Base-by-base conservation (phyloP, 2,797 vertebrate species). In the Catostomus latipinnis region DNA sequence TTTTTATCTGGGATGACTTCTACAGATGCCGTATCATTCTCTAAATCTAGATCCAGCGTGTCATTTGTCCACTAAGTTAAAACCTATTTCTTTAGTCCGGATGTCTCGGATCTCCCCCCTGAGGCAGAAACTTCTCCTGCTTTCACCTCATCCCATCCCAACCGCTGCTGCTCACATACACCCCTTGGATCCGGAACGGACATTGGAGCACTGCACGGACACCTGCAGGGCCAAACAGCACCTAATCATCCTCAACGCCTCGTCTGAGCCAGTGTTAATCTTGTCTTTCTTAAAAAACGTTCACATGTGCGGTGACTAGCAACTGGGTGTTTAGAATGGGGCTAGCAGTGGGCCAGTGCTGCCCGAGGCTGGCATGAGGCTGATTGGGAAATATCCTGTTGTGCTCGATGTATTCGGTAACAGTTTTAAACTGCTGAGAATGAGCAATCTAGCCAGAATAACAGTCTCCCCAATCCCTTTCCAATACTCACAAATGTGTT, bases 371-470 rank as follows among this genome's bases (percentile, higher is more conserved):
- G 76, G 63, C 10, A 56, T 76, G 57, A 82, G 73, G 62, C 86
- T 83, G 88, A 92, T 92, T 92, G 88, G 82, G 85, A 91, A 76
- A 91, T 88, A 87, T 91, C 89, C 90, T 91, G 88, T 80, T 84
- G 84, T 91, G 89, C 85, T 86, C 83, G 0, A 9, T 82, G 60
- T 88, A 8, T 62, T 86, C 83, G 82, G 34, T 86, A 90, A 90
- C 82, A 83, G 83, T 73, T 87, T 77, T 87, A 87, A 80, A 54
- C 6, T 4, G 50, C 14, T 54, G 43, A 71, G 50, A 78, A 60
- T 61, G 66, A 70, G 66, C 34, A 34, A 18, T 14, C 58, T 61
- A 13, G 49, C 58, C 85, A 6, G 52, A 76, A 74, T 85, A 84
- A 81, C 63, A 57, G 43, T 67, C 16, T 8, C 5, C 53, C 56